These are phyloP conservation scores for Acromyrmex echinatior DNA, from an alignment of 1,140 invertebrate species.

Conservation along the genomic window DNA sequence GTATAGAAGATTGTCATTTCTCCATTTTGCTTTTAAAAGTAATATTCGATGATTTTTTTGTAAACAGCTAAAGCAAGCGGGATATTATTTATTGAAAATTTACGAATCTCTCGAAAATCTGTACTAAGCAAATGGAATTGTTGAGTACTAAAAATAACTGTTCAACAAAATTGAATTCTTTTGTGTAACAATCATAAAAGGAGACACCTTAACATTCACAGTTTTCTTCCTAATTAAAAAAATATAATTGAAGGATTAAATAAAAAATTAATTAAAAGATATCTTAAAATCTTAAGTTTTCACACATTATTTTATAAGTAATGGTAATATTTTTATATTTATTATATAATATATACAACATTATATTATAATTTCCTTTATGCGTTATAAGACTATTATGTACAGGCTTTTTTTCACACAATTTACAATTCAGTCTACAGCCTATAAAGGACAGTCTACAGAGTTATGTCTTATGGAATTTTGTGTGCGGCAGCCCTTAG, in stretches of 20 bases:
- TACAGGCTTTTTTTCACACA: too few relatives aligned
- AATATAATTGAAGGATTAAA: background rate
- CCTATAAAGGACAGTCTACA: too few relatives aligned
- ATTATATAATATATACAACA: background rate
- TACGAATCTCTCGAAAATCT: background rate
- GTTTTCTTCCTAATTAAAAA: background rate
- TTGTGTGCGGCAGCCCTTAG: too few relatives aligned
- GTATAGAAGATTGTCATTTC: background rate
- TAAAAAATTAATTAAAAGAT: background rate
- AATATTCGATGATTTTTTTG: background rate
- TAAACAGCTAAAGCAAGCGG: background rate
- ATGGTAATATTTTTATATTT: background rate
- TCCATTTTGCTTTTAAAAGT: background rate
- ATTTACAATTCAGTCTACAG: too few relatives aligned
- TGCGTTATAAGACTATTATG: too few relatives aligned
- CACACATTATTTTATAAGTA: background rate
- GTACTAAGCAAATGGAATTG: background rate
- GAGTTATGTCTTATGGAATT: too few relatives aligned
- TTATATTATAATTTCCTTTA: too few relatives aligned
- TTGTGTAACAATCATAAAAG: background rate
- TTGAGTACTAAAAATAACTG: background rate
- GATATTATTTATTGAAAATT: constrained; percentile 18
- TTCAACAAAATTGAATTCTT: background rate
- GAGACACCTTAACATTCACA: background rate
- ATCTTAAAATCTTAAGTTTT: background rate